These are phyloP conservation scores for Phocides pigmalion DNA, from an alignment of 1,140 invertebrate species.

Conservation along the genomic window DNA sequence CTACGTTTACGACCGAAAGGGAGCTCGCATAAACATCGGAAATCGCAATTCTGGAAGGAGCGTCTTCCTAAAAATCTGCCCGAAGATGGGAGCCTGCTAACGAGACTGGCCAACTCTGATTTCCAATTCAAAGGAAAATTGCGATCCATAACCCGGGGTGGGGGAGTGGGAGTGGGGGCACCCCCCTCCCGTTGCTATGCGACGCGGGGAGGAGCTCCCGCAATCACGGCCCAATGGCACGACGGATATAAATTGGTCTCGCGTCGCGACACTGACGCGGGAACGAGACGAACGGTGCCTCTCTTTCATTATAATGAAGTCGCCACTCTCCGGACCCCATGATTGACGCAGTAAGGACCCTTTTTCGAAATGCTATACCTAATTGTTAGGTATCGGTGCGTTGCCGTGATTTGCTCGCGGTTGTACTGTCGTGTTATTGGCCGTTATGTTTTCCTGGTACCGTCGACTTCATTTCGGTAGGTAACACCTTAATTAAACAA, in stretches of 20 bases:
- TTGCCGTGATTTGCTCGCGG: conserved; percentile 74
- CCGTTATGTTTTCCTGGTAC: conserved; percentile 36
- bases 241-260: conserved; percentile 85
- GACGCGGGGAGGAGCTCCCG: conserved; percentile 84
- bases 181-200: conserved; percentile 83
- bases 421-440: conserved; percentile 45
- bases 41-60: conserved; percentile 60
- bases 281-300: conserved; percentile 59
- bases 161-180: conserved; percentile 74
- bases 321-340: conserved; percentile 63
- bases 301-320: conserved; percentile 76
- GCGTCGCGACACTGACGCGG: conserved; percentile 67
- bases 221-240: conserved; percentile 84
- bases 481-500: neutral
- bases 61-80: conserved; percentile 81
- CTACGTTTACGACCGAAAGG: conserved; percentile 17
- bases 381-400: conserved; percentile 65
- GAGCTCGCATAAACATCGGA: conserved; percentile 49
- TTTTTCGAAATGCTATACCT: conserved; percentile 69
- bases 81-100: conserved; percentile 76
- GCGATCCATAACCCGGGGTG: conserved; percentile 81
- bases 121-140: conserved; percentile 85
- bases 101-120: conserved; percentile 77
- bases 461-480: neutral
- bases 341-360: conserved; percentile 72